Evolutionary conservation across 1,140 invertebrate genomes (phyloP), one percentile per base, ranked within the genome.

Genomic region (Dendrolimus kikuchii): DNA sequence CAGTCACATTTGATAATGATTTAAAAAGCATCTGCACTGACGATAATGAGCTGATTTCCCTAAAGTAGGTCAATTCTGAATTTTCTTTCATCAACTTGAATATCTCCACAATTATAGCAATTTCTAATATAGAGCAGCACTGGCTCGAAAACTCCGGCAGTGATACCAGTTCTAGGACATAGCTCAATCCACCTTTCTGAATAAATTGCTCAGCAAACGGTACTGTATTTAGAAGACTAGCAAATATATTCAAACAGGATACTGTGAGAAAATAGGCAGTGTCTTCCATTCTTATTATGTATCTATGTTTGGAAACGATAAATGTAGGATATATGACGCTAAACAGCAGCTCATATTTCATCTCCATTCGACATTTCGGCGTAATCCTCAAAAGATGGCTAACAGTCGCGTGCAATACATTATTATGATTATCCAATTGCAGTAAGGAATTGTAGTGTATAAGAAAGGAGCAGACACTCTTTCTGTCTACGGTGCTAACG

Each of bases 281-380:
- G 5, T 87, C 77, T n/a, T 81, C 86, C 10, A 68, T 60, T 7
- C 78, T 79, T 43, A 89, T 72, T 5, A 72, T 63, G 54, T 87
- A 90, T 46, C 72, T 60, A 43, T 83, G 78, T 60, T 91, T 91
- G 0, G 89, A 84, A 6, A 86, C 88, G 5, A 90, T 71, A 60
- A 92, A 92, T 0, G 88, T 89, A 0, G 91, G 91, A 61, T 90
- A 91, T 55, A 92, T 89, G 0, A 92, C 89, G 46, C 82, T 87
- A 49, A 90, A 88, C 0, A 92, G 77, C 6, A 92, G 72, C 53
- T 91, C 89, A 38, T 88, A 85, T 48, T 89, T 89, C 42, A 92
- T 87, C 38, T 87, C 71, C 38, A 82, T 81, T 3, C 83, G 88
- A 48, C 88, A 89, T 37, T 86, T 82, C 0, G 89, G 88, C 2